Base-by-base conservation (phyloP, 2,888 invertebrate genomes). In the Synergus japonicus region DNA sequence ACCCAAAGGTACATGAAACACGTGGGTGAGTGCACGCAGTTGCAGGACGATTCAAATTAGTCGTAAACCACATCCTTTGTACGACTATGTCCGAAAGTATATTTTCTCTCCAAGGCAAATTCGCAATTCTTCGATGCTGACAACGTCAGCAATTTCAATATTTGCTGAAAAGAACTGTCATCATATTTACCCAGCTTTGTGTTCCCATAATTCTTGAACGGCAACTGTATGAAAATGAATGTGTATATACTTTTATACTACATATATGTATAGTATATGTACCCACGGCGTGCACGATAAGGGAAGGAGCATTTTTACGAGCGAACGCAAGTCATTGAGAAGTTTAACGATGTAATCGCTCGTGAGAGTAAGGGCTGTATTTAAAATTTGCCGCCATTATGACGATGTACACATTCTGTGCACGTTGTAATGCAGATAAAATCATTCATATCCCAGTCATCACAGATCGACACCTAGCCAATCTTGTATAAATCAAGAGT, bases 241-340 rank as follows among this genome's bases (percentile, higher is more conserved):
- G 29, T 49, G 29, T 7, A 29, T 29, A 43, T 43, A 15, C 41
- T 15, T 18, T 29, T 29, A 29, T 29, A 29, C 22, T 2, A 29
- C 22, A 29, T 29, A 29, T 3, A 29, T 29, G 29, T 29, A 29
- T 29, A 29, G 29, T 29, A 29, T 29, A 29, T 29, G 29, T 29
- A 29, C 29, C 29, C 3, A 18, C 60, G 18, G 18, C 8, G 46
- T 46, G 46, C 12, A 46, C 9, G 10, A 18, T n/a, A 43, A 66
- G 43, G 15, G 65, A 65, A 65, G 65, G 37, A 46, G 67, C 49
- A 69, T 8, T 49, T 69, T 69, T 69, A 69, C 67, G 67, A 67
- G 44, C 67, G 22, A 29, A 3, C 18, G 15, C 29, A 69, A 49
- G 46, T 69, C 46, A 69, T 44, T 22, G 46, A 69, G 49, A 46